These are phyloP conservation scores for Erethizon dorsatum DNA, from an alignment of 2,797 vertebrate genomes.

Conservation along the genomic window DNA sequence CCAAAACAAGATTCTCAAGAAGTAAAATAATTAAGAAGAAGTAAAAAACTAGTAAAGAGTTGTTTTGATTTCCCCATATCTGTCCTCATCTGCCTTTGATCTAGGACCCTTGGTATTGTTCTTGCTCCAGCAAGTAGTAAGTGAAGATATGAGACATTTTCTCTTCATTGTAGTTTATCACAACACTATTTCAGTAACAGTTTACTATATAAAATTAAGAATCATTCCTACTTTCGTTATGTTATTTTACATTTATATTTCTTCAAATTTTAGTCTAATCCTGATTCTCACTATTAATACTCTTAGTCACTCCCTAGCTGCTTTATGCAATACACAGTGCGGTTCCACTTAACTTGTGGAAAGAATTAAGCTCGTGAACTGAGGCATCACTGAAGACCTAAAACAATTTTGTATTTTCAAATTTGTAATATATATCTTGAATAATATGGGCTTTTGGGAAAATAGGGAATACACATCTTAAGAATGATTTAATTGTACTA, in stretches of 20 bases:
- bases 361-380: background rate
- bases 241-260: background rate
- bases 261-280: background rate
- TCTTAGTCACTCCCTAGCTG: background rate
- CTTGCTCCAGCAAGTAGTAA: background rate
- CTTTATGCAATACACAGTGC: background rate
- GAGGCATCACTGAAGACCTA: background rate
- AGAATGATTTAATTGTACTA: constrained; percentile 13
- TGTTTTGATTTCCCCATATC: background rate
- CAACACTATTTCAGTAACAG: background rate
- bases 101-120: background rate
- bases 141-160: background rate
- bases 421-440: background rate
- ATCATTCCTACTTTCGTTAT: background rate
- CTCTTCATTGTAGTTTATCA: background rate
- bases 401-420: background rate
- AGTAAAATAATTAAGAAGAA: background rate
- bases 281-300: background rate
- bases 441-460: background rate
- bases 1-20: background rate
- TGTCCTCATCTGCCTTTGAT: background rate
- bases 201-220: background rate
- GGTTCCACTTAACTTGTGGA: background rate
- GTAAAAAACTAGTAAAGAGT: background rate
- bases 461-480: constrained; percentile 6